Evolutionary conservation across 2,888 invertebrate genomes (phyloP), one percentile per base, ranked within the genome.

Genomic region (Lysandra bellargus): DNA sequence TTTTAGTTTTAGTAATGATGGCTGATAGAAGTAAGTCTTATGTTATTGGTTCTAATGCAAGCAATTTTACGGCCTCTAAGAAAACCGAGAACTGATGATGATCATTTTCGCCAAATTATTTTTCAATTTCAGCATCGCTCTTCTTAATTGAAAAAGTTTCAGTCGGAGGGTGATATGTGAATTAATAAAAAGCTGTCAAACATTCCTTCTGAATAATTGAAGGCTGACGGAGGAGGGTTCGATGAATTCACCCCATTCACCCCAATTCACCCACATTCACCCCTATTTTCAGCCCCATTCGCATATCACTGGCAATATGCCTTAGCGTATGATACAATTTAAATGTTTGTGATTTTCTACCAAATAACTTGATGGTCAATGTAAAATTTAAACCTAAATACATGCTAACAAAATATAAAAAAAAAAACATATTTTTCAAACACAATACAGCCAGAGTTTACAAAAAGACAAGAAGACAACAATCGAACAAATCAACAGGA

Each of bases 61-160:
- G 17, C 17, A 17, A 57, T 17, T 17, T 17, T 4, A 57, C 57
- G 17, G 4, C 1, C 12, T 57, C 1, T 57, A 57, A 57, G 14
- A 53, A 57, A 64, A 23, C 49, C 30, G 1, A 12, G 64, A 9
- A 37, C 14, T 69, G 69, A 37, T 69, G 69, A 69, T 69, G 69
- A 69, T 33, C 37, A 33, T 12, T 69, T 69, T 37, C 33, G 6
- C 33, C 33, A 33, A 69, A 17, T 33, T 33, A 17, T 69, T 69
- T 69, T 69, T 69, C 14, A 69, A 69, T 30, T 69, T 69, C 64
- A 33, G 87, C 86, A 86, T 86, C 86, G 85, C 86, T 87, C 33
- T 61, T 79, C 81, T 90, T 93, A 93, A 94, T 93, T 93, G 91
- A 92, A 93, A 94, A 93, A 94, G 86, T 93, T 94, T 89, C 84